Percentiles rank a stretch among this genome's conserved stretches.
phyloP scores from a whole-genome alignment of 2,888 invertebrate genomes.

The Lypha dubia region DNA sequence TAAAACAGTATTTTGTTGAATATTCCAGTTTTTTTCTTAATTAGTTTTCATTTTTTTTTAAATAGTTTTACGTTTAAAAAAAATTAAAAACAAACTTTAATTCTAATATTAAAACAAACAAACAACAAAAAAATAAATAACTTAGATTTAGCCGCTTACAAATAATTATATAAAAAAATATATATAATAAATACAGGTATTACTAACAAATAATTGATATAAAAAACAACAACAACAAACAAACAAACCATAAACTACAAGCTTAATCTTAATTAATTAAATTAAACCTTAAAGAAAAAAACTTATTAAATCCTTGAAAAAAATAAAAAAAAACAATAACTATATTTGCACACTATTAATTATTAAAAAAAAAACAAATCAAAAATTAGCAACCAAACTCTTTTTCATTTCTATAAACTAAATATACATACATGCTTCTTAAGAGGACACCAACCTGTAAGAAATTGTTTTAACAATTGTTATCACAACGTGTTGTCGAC shows the following conservation, averaged over 20 bases:
- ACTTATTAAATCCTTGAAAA: constrained; percentile 30
- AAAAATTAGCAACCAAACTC: constrained; percentile 23
- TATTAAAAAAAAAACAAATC: constrained; percentile 42
- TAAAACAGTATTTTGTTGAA: constrained; percentile 70
- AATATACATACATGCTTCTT: too few relatives aligned
- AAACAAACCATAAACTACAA: constrained; percentile 38
- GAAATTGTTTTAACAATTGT: too few relatives aligned
- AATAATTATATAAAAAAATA: constrained; percentile 56
- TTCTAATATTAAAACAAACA: constrained; percentile 52
- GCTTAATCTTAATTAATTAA: constrained; percentile 45
- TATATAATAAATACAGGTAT: constrained; percentile 72
- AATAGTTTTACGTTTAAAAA: constrained; percentile 56
- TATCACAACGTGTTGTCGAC: too few relatives aligned
- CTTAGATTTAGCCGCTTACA: constrained; percentile 71
- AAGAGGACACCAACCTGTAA: too few relatives aligned
- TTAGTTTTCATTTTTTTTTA: constrained; percentile 35
- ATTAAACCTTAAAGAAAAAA: constrained; percentile 47
- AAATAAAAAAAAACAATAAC: constrained; percentile 54
- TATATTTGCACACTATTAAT: constrained; percentile 69
- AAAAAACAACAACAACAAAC: too few relatives aligned
- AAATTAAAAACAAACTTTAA: constrained; percentile 46
- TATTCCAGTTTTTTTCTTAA: constrained; percentile 65
- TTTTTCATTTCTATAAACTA: constrained; percentile 18
- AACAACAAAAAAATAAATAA: constrained; percentile 46
- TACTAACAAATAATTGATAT: constrained; percentile 60